Evolutionary conservation across 2,888 invertebrate genomes (phyloP).

Genomic region (Crossocerus cetratus): DNA sequence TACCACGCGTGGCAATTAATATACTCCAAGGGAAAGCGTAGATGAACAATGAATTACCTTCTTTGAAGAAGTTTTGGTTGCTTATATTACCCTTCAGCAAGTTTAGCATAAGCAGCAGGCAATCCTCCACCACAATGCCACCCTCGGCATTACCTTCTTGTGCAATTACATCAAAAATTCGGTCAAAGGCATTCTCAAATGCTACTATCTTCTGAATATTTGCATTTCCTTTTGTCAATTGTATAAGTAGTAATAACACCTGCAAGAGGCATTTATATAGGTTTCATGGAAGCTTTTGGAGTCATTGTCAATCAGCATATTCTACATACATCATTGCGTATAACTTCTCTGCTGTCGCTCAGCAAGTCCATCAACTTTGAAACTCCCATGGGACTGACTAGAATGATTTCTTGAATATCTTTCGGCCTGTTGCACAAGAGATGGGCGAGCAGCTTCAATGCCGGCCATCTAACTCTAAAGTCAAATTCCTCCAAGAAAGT

Average conservation of each 20-base stretch:
- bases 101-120: slow-evolving; percentile 94
- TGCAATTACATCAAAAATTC: slow-evolving; percentile 93
- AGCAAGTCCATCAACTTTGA: slow-evolving; percentile 98
- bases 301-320: not conserved
- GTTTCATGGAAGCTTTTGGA: no score
- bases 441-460: slow-evolving; percentile 92
- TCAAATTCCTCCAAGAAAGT: slow-evolving; percentile 96
- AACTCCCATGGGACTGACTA: slow-evolving; percentile 97
- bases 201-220: slow-evolving; percentile 99
- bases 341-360: slow-evolving; percentile 95
- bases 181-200: slow-evolving; percentile 98
- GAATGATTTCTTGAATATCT: slow-evolving; percentile 91
- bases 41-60: slow-evolving; percentile 79
- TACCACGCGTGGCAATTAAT: slow-evolving; percentile 1
- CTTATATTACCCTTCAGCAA: slow-evolving; percentile 96
- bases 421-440: slow-evolving; percentile 90
- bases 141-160: slow-evolving; percentile 96
- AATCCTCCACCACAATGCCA: slow-evolving; percentile 99
- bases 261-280: slow-evolving; percentile 58
- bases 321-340: slow-evolving; percentile 90
- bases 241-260: slow-evolving; percentile 91
- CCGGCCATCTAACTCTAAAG: slow-evolving; percentile 93
- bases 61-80: slow-evolving; percentile 99
- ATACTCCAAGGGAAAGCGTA: not conserved
- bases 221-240: slow-evolving; percentile 95